phyloP scores from a whole-genome alignment of 2,113 vertebrate species.

The Antigone vipio region DNA sequence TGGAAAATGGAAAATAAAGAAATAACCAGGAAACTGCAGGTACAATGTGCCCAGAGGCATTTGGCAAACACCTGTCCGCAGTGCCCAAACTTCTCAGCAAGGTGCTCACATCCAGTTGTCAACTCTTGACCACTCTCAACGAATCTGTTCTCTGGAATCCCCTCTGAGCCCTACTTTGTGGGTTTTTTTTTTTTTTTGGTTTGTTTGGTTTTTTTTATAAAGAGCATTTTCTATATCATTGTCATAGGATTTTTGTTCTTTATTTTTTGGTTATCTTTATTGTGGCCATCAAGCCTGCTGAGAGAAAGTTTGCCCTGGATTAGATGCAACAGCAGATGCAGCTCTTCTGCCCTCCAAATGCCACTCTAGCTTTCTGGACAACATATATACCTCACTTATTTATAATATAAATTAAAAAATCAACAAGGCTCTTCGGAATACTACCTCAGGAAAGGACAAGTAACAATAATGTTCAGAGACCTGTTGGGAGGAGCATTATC shows the following conservation, averaged over 20 bases:
- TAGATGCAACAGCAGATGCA: background rate
- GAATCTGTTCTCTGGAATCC: background rate
- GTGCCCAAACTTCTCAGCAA: background rate
- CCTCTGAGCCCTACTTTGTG: background rate
- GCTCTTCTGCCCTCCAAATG: background rate
- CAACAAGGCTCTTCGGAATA: background rate
- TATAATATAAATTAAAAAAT: background rate
- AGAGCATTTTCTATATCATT: background rate
- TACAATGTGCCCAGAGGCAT: too few relatives aligned
- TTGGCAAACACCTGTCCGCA: background rate
- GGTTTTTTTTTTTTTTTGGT: too few relatives aligned
- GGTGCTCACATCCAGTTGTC: background rate
- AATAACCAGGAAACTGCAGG: background rate
- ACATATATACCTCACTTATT: background rate
- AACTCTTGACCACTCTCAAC: background rate
- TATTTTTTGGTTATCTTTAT: background rate
- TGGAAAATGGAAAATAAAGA: background rate
- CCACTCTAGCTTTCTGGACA: background rate
- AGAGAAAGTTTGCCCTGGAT: background rate
- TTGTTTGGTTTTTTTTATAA: background rate
- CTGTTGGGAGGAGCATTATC: background rate
- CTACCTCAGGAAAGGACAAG: background rate
- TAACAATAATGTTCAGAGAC: background rate
- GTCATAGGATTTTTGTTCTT: accelerated
- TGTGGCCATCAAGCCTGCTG: background rate